Conservation (phyloP, 1,140 invertebrate species). For the Planococcus citri region DNA sequence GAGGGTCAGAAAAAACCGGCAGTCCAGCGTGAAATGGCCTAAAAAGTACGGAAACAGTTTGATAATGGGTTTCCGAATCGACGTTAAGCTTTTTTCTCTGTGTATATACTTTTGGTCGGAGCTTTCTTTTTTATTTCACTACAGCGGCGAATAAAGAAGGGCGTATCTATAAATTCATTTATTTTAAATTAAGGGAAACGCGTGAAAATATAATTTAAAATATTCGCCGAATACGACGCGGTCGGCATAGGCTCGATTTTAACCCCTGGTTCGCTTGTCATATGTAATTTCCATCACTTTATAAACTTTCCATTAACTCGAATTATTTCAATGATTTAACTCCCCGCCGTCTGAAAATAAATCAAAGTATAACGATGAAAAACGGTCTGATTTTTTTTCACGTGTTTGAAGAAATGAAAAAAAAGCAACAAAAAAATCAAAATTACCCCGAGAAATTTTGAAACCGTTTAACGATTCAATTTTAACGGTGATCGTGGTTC, state of each 20-base stretch:
- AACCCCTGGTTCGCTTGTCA: neutral
- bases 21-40: neutral
- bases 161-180: conserved; percentile 20
- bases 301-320: neutral
- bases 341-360: neutral
- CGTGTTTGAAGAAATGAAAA: too few relatives aligned
- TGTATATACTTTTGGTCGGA: neutral
- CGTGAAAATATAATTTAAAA: conserved; percentile 19
- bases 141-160: conserved; percentile 13
- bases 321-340: conserved; percentile 7
- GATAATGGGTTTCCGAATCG: conserved; percentile 18
- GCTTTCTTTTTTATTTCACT: neutral
- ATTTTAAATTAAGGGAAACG: conserved; percentile 20
- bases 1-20: neutral
- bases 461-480: too few relatives aligned
- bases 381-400: too few relatives aligned
- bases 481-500: too few relatives aligned
- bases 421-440: too few relatives aligned
- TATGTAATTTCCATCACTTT: neutral
- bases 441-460: too few relatives aligned
- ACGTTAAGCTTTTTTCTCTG: neutral
- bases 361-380: too few relatives aligned
- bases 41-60: conserved; percentile 7
- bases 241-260: too few relatives aligned
- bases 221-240: too few relatives aligned